Base-by-base conservation (phyloP, 2,797 vertebrate species). In the Odontamblyopus rebecca region DNA sequence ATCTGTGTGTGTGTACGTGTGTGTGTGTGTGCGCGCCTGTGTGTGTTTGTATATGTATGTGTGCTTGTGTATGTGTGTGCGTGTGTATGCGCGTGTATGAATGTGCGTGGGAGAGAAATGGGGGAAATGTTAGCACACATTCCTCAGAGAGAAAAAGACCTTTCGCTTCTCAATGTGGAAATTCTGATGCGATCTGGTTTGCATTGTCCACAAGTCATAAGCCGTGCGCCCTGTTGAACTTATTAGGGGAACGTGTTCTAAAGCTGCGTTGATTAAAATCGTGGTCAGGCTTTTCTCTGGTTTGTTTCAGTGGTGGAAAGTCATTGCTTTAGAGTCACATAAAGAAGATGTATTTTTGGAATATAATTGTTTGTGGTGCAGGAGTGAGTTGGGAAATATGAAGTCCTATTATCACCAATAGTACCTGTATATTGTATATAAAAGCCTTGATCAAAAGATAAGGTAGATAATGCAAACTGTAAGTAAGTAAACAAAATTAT, bases 101-200 rank as follows among this genome's bases (percentile, higher is more conserved):
- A 84, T 85, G 83, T 89, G 44, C 13, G 44, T 48, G 44, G 80
- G 86, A 85, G 86, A 79, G 57, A 38, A 38, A 38, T 38, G 72
- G 72, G 77, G 78, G 88, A 89, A 88, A 87, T 87, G 85, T 83
- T 82, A 81, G 76, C 44, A 1, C 79, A 77, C 91, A 92, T 93
- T 92, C 88, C 84, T 88, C 71, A 62, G 27, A 84, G 5, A 50
- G 15, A 68, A 82, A 48, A 82, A 79, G 86, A 71, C 68, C 63
- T 89, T 86, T 87, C 78, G 76, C 76, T 82, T 79, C 74, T 74
- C 35, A 66, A 61, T 83, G 32, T 84, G 85, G 89, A 91, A 92
- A 93, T 91, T 92, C 83, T 74, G 64, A 80, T 89, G 82, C 67
- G 86, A 88, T 93, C 89, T 92, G 90, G 83, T 90, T 91, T 90